A percentile compares a stretch with the other conserved stretches of the same genome.
Conservation (phyloP, 2,888 invertebrate species). For the Zootermopsis nevadensis region DNA sequence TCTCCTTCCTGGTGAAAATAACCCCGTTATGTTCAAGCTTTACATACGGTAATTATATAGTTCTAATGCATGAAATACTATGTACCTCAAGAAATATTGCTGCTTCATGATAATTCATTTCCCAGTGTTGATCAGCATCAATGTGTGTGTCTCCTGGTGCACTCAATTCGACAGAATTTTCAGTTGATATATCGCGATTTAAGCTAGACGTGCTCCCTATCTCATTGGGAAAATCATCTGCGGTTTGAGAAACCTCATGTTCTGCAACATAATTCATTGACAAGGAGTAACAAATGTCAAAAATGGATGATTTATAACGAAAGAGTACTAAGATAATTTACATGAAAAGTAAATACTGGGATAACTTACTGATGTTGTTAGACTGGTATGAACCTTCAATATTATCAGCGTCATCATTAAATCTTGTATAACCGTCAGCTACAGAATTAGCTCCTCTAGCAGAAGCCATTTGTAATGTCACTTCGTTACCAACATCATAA, state of each 20-base stretch:
- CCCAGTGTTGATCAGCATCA: slow-evolving; percentile 73
- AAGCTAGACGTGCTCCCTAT: slow-evolving; percentile 55
- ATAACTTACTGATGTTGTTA: slow-evolving; percentile 71
- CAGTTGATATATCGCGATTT: slow-evolving; percentile 55
- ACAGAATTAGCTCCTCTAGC: slow-evolving; percentile 69
- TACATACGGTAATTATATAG: no score
- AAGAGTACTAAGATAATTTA: not conserved
- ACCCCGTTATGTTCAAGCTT: no score
- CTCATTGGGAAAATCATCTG: slow-evolving; percentile 55
- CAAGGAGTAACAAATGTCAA: slow-evolving; percentile 23
- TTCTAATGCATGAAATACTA: no score
- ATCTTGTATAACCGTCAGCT: slow-evolving; percentile 73
- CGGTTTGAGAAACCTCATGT: slow-evolving; percentile 38
- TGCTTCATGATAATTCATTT: slow-evolving; percentile 91
- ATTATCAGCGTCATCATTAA: slow-evolving; percentile 68
- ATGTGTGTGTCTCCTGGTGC: slow-evolving; percentile 50
- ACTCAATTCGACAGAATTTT: slow-evolving; percentile 56
- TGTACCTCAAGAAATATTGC: slow-evolving; percentile 86
- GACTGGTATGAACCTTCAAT: slow-evolving; percentile 69
- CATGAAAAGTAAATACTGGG: slow-evolving; percentile 41
- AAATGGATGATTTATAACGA: not conserved
- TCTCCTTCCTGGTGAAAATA: slow-evolving; percentile 78
- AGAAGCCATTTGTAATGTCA: slow-evolving; percentile 65
- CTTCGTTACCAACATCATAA: not conserved
- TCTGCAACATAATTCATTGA: slow-evolving; percentile 29